Evolutionary conservation across 2,797 vertebrate genomes (phyloP), one percentile per base, ranked within the genome.

Genomic region (Acipenser oxyrinchus): DNA sequence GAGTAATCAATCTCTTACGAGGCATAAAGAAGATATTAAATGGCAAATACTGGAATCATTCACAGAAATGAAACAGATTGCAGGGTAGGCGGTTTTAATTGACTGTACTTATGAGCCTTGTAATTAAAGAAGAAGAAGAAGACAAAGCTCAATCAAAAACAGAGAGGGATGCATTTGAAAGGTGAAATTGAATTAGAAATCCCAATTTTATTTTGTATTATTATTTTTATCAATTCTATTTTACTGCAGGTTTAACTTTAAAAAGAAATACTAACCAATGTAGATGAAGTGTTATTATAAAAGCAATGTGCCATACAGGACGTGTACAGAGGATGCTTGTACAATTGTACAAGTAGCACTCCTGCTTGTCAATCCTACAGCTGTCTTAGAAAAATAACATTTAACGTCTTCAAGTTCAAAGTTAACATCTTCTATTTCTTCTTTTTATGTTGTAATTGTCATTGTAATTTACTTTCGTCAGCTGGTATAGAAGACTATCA

Each of bases 261-360:
- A 62, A 65, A 70, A 63, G 8, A 70, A 67, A 60, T 60, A 63
- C 58, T 72, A 72, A 72, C 50, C 63, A 49, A 63, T 70, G 10
- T 48, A 70, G 50, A 70, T 60, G 12, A 18, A 66, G 18, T 63
- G 60, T 63, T 66, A 62, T 50, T 49, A 57, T 69, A 64, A 69
- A 66, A 69, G 15, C 49, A 48, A 23, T 64, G 65, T 69, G 51
- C 71, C 61, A 67, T 69, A 60, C 62, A 61, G 15, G 15, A 18
- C 15, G 15, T 67, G 51, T 18, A 66, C 59, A 72, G 49, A 52
- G 51, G 52, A 12, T 6, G 57, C 60, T 65, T 18, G 15, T 18
- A 1, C 15, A 18, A 18, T 18, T 18, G n/a, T 37, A 66, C 13
- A 48, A 48, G 62, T 48, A 53, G 10, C 59, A 62, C 60, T n/a